Percentiles rank a stretch among this genome's conserved stretches.
Conservation (phyloP, 2,113 vertebrate species). For the Callaeas wilsoni region DNA sequence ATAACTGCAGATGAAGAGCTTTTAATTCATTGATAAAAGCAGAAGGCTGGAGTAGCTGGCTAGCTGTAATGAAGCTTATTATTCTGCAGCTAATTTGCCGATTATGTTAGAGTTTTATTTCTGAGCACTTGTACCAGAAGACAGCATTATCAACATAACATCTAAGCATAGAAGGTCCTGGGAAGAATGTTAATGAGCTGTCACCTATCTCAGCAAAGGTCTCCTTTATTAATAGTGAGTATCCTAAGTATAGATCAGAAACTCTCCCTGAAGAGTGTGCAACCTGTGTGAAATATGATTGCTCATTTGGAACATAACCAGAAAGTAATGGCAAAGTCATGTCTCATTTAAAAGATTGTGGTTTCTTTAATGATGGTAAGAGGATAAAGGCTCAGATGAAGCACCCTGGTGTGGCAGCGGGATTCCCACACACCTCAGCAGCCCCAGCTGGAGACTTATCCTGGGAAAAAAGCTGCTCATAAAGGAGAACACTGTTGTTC, state of each 20-base stretch:
- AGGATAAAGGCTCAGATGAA: background rate
- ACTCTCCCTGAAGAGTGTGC: constrained; percentile 12
- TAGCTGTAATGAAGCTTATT: constrained; percentile 67
- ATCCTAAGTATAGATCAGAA: constrained; percentile 42
- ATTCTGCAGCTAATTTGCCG: constrained; percentile 63
- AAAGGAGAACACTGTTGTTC: background rate
- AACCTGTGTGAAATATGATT: constrained; percentile 32
- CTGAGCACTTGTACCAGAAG: constrained; percentile 52
- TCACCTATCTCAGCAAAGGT: constrained; percentile 20
- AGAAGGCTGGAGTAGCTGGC: constrained; percentile 58
- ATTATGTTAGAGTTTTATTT: constrained; percentile 61
- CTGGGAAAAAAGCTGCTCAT: background rate
- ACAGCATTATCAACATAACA: constrained; percentile 24
- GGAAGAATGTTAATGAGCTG: constrained; percentile 53
- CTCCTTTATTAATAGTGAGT: constrained; percentile 8
- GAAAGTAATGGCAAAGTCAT: constrained; percentile 12
- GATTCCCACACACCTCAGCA: background rate
- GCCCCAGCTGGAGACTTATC: background rate
- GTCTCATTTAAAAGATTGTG: background rate
- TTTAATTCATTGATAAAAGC: constrained; percentile 70
- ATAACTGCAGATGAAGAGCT: constrained; percentile 65
- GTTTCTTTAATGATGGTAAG: background rate
- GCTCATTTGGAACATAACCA: constrained; percentile 38
- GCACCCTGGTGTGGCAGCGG: background rate
- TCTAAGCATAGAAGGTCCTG: constrained; percentile 34